phyloP scores from a whole-genome alignment of 2,888 invertebrate genomes.

The Parascotia fuliginaria region DNA sequence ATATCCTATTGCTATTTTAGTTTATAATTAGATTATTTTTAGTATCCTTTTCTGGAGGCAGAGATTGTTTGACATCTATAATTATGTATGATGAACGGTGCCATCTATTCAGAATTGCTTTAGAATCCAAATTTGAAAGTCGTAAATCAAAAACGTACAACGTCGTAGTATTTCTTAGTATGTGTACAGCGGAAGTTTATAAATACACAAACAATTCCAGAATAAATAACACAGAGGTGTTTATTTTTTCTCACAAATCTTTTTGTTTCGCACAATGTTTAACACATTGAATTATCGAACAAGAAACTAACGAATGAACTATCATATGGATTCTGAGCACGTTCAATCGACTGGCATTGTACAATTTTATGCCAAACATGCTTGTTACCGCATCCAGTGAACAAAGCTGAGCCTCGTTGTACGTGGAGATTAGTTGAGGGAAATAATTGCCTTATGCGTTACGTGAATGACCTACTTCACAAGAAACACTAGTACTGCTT shows the following conservation, averaged over 20 bases:
- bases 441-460: slow-evolving; percentile 52
- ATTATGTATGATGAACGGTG: too few relatives aligned
- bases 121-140: too few relatives aligned
- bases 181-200: neutral
- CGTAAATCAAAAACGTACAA: too few relatives aligned
- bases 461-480: slow-evolving; percentile 48
- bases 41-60: too few relatives aligned
- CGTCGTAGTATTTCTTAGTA: too few relatives aligned
- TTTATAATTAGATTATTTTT: too few relatives aligned
- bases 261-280: slow-evolving; percentile 4
- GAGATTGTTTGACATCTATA: too few relatives aligned
- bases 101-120: too few relatives aligned
- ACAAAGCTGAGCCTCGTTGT: slow-evolving; percentile 32
- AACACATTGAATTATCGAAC: slow-evolving; percentile 15
- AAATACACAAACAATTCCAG: neutral
- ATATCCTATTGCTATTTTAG: neutral
- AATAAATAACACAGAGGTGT: neutral
- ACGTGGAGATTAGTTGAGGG: slow-evolving; percentile 46
- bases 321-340: slow-evolving; percentile 43
- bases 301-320: slow-evolving; percentile 15
- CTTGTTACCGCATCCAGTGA: slow-evolving; percentile 49
- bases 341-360: slow-evolving; percentile 45
- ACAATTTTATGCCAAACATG: slow-evolving; percentile 42
- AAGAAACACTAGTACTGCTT: slow-evolving; percentile 6
- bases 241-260: neutral